phyloP scores from a whole-genome alignment of 2,113 vertebrate species.

The Larimichthys polyactis region DNA sequence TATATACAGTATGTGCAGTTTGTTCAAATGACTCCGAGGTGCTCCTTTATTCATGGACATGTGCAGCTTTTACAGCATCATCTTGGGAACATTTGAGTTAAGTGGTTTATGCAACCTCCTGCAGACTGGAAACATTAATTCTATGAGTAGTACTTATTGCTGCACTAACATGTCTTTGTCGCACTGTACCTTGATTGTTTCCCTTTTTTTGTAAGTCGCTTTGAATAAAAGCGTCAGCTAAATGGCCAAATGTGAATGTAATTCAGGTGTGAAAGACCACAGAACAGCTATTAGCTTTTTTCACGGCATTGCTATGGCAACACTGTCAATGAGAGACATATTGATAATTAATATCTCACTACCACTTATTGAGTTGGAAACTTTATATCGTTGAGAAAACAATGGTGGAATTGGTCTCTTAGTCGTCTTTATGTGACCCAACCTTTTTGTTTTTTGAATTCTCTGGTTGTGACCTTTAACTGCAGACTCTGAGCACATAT shows the following conservation, averaged over 20 bases:
- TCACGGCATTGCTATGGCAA: constrained; percentile 61
- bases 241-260: too few species aligned
- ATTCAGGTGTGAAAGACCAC: constrained; percentile 57
- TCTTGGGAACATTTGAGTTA: constrained; percentile 51
- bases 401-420: background rate
- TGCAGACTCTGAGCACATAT: constrained; percentile 39
- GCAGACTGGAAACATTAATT: constrained; percentile 36
- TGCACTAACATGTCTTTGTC: too few species aligned
- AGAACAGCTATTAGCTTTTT: constrained; percentile 50
- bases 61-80: constrained; percentile 48
- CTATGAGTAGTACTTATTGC: too few species aligned
- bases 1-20: constrained; percentile 17
- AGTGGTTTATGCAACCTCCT: constrained; percentile 59
- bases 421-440: background rate
- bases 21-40: constrained; percentile 13
- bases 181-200: too few species aligned
- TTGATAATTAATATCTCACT: constrained; percentile 59
- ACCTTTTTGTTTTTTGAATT: background rate
- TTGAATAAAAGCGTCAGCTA: too few species aligned
- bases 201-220: too few species aligned
- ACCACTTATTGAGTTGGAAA: constrained; percentile 38
- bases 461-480: constrained; percentile 48
- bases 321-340: constrained; percentile 31
- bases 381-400: constrained; percentile 25
- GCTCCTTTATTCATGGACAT: constrained; percentile 24